These are phyloP conservation scores for Antidorcas marsupialis DNA, from an alignment of 2,113 vertebrate species.

Conservation along the genomic window DNA sequence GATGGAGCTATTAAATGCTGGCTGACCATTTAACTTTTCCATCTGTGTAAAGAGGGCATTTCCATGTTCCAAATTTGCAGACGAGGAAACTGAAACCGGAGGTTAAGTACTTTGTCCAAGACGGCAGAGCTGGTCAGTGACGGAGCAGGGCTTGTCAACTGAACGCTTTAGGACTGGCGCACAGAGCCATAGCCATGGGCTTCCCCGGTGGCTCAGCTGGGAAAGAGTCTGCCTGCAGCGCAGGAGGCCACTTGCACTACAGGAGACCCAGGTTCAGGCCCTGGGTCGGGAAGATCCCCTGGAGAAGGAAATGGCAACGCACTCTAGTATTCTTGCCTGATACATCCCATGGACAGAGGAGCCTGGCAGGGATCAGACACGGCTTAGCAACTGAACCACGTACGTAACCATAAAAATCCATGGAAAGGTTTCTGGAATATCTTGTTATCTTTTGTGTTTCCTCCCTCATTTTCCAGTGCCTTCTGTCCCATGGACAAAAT, in stretches of 20 bases:
- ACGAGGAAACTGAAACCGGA: not conserved
- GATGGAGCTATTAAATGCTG: not conserved
- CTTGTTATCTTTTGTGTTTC: not conserved
- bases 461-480: not conserved
- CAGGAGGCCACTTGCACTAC: not conserved
- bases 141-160: not conserved
- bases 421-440: not conserved
- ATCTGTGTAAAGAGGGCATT: not conserved
- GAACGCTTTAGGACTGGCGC: not conserved
- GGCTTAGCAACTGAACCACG: not conserved
- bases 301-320: not conserved
- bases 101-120: not conserved
- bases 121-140: not conserved
- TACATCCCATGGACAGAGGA: not conserved
- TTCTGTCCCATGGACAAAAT: not conserved
- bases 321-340: not conserved
- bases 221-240: not conserved
- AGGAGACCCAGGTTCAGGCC: not conserved
- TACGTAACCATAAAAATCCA: not conserved
- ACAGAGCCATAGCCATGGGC: fast-evolving
- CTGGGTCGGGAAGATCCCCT: not conserved
- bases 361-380: not conserved
- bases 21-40: not conserved
- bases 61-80: not conserved
- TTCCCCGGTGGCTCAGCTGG: not conserved